Evolutionary conservation across 2,888 invertebrate genomes (phyloP), one percentile per base, ranked within the genome.

Genomic region (Dasysyrphus tricinctus): DNA sequence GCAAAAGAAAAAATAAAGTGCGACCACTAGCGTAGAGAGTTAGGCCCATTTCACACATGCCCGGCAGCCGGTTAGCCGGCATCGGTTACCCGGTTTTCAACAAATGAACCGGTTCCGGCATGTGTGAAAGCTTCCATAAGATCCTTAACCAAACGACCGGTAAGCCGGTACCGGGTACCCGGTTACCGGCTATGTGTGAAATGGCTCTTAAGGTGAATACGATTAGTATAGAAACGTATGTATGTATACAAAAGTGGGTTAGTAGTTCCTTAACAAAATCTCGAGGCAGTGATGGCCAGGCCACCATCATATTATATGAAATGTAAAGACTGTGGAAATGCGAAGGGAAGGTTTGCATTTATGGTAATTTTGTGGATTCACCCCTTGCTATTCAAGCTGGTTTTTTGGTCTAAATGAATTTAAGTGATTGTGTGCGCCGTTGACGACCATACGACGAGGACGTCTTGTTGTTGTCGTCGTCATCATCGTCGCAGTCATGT

Each of bases 341-440:
- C 5, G 39, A 19, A 67, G 49, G 14, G 19, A 24, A 32, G 47
- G 65, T 77, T 61, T 81, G 77, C 81, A 85, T 80, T 81, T 85
- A 85, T 81, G 85, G 67, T 81, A 85, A 85, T 85, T 85, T 80
- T 67, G 44, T 80, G 69, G 77, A 67, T 76, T 85, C 70, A 80
- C 76, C 67, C 51, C 44, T 59, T 54, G 75, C 51, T 34, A 80
- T 76, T 80, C 72, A 63, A 72, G 59, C 72, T 57, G 32, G 57
- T 24, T 65, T 75, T 75, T 69, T 37, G 63, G 44, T 73, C 70
- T 80, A 77, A 85, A 80, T 74, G 81, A 85, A 85, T 69, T 85
- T 69, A 81, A 78, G 74, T 80, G 84, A 80, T 76, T 80, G 72
- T 80, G 70, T 84, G 76, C 16, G 42, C 16, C 14, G 29, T 29